Conservation (phyloP, 2,113 vertebrate genomes). For the Tauraco erythrolophus region DNA sequence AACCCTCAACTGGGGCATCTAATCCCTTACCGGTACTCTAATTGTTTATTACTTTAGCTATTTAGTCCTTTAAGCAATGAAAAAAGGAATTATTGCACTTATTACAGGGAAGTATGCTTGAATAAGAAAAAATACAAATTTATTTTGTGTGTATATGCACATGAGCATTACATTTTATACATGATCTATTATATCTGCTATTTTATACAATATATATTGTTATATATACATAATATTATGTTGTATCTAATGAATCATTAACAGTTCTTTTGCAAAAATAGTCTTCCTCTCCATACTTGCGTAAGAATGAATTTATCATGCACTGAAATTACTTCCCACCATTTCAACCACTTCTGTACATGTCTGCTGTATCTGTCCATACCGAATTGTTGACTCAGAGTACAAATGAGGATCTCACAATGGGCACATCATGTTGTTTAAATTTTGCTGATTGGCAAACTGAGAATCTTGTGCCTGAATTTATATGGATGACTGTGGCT, state of each 20-base stretch:
- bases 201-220: not conserved
- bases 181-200: not conserved
- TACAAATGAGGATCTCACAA: not conserved
- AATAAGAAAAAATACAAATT: not conserved
- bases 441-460: not conserved
- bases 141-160: not conserved
- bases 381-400: not conserved
- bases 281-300: not conserved
- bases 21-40: not conserved
- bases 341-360: not conserved
- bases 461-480: not conserved
- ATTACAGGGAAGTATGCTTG: not conserved
- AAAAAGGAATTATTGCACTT: not conserved
- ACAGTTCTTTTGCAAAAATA: not conserved
- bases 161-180: not conserved
- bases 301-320: not conserved
- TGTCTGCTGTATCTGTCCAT: rapidly evolving
- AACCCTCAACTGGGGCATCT: not conserved
- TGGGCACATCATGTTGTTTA: not conserved
- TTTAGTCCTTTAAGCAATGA: not conserved
- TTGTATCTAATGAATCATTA: not conserved
- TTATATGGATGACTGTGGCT: not conserved
- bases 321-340: not conserved
- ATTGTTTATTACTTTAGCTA: not conserved
- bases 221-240: not conserved